Evolutionary conservation across 2,113 vertebrate species (phyloP).

Genomic region (Podocnemis expansa): DNA sequence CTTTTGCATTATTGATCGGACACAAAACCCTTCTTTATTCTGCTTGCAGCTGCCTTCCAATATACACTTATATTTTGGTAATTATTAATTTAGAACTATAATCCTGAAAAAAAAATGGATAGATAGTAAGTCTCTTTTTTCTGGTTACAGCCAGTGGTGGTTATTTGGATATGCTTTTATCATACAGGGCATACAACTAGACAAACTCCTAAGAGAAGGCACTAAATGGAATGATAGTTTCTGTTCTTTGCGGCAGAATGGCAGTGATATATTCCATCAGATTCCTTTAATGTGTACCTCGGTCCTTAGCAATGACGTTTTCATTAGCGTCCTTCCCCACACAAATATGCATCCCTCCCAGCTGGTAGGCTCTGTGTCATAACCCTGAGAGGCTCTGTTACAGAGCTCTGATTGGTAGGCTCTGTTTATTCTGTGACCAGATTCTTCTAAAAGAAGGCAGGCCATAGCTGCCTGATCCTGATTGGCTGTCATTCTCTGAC

Average conservation of each 20-base stretch:
- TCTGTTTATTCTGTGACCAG: slow-evolving; percentile 58
- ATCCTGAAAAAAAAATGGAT: not conserved
- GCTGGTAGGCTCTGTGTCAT: slow-evolving; percentile 18
- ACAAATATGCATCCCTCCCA: not conserved
- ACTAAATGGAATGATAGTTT: not conserved
- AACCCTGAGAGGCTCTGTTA: not conserved
- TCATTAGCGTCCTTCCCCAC: not conserved
- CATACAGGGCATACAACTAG: not conserved
- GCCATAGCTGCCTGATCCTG: slow-evolving; percentile 17
- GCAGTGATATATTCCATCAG: not conserved
- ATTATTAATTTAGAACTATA: slow-evolving; percentile 23
- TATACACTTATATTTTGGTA: not conserved
- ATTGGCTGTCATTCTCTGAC: slow-evolving; percentile 60
- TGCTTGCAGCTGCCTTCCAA: slow-evolving; percentile 14
- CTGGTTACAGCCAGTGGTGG: slow-evolving; percentile 36
- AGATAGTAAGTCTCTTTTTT: not conserved
- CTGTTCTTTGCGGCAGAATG: not conserved
- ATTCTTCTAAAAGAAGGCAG: slow-evolving; percentile 60
- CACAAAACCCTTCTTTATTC: slow-evolving; percentile 52
- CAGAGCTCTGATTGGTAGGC: slow-evolving; percentile 25
- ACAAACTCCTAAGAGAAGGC: not conserved
- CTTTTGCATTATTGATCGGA: slow-evolving; percentile 48
- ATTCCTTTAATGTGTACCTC: not conserved
- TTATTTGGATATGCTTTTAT: not conserved
- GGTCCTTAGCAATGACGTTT: not conserved